Percentiles rank a stretch among this genome's conserved stretches.
Evolutionary conservation across 2,888 invertebrate species (phyloP).

Genomic region (Zaprionus bogoriensis): DNA sequence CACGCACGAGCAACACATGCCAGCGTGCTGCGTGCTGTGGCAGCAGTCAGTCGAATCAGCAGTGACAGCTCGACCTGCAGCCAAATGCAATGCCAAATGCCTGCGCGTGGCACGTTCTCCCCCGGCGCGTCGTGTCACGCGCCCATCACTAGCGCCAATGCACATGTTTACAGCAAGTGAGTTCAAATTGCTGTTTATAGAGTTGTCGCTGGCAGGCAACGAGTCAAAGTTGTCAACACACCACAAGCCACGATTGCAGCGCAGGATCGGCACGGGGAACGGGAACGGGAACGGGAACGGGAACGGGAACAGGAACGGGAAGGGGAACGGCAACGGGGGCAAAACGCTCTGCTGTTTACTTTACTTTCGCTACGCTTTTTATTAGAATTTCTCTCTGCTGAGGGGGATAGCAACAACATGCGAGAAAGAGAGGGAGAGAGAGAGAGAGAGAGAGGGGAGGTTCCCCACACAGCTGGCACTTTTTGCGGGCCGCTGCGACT

Average conservation of each 20-base stretch:
- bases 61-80: no score
- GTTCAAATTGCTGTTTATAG: conserved; percentile 61
- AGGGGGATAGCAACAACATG: not conserved
- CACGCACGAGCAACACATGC: no score
- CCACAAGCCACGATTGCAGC: conserved; percentile 50
- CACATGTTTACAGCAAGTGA: conserved; percentile 31
- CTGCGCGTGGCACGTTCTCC: not conserved
- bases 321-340: not conserved
- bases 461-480: conserved; percentile 6
- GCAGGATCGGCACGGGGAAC: not conserved
- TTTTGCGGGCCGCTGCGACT: conserved; percentile 25
- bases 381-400: conserved; percentile 45
- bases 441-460: not conserved
- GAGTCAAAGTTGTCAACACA: conserved; percentile 63
- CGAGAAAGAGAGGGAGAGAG: not conserved
- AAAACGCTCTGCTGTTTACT: conserved; percentile 50
- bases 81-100: not conserved
- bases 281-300: not conserved
- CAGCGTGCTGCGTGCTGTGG: no score
- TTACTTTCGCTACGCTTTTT: conserved; percentile 57
- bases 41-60: no score
- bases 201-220: conserved; percentile 52
- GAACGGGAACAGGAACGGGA: not conserved
- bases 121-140: not conserved
- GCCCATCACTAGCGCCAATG: conserved; percentile 7